Evolutionary conservation across 2,888 invertebrate genomes (phyloP), one percentile per base, ranked within the genome.

Genomic region (Xestobium rufovillosum): DNA sequence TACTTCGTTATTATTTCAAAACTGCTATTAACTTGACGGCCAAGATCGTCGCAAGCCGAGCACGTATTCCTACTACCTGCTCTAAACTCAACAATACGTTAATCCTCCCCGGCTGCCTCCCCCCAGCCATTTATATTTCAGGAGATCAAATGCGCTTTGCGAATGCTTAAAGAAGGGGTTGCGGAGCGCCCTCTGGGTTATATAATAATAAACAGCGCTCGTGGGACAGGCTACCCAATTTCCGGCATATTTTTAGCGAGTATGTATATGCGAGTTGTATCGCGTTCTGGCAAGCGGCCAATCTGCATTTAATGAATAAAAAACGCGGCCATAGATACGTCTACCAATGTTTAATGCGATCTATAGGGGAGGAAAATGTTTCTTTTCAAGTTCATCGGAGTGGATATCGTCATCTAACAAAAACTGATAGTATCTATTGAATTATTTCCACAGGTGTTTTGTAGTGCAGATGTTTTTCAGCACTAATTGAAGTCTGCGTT

Each of bases 211-310:
- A 57, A 59, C 55, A 52, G 48, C 50, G 52, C 55, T 51, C 54
- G 33, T 52, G 55, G 56, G 56, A 56, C 52, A 50, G 50, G 51
- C 53, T 53, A 56, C 56, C 54, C 56, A 59, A 59, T 57, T 58
- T 58, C 59, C 56, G 53, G 51, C 50, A 54, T 52, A 55, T 52
- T 49, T 52, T 34, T 33, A 42, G 38, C 36, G 30, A 33, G 38
- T 42, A 38, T 41, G 35, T 32, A 26, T 25, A 19, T 27, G 15
- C 38, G 23, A 36, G 37, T n/a, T n/a, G n/a, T n/a, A n/a, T n/a
- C n/a, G n/a, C n/a, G n/a, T n/a, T n/a, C 38, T 45, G 50, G 50
- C 48, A 31, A 35, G 32, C 29, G 38, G 38, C 45, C 50, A 49
- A 49, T 50, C 45, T 47, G 44, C 43, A 47, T 48, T 42, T 50